These are phyloP conservation scores for Volucella inanis DNA, from an alignment of 2,888 invertebrate species.

Conservation along the genomic window DNA sequence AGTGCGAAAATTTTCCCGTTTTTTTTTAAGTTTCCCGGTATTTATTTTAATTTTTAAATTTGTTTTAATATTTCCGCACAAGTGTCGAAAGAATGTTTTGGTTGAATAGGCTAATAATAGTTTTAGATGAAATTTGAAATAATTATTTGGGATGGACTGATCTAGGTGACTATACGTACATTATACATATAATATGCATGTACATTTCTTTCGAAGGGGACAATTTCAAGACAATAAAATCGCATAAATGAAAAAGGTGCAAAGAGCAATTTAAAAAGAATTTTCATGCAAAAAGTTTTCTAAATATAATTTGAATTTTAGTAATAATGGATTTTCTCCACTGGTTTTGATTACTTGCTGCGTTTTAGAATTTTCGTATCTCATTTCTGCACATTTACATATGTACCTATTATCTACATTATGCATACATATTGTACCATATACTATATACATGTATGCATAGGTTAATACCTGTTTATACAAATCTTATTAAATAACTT, in stretches of 20 bases:
- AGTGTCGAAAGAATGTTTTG: constrained; percentile 38
- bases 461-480: too few relatives aligned
- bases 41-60: constrained; percentile 38
- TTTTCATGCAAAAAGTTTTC: not conserved
- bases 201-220: not conserved
- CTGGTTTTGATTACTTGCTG: too few relatives aligned
- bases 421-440: too few relatives aligned
- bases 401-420: too few relatives aligned
- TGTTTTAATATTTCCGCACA: constrained; percentile 18
- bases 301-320: too few relatives aligned
- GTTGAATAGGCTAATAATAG: constrained; percentile 54
- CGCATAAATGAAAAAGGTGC: not conserved
- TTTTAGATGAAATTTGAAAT: constrained; percentile 47
- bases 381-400: too few relatives aligned
- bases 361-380: too few relatives aligned
- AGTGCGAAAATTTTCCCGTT: constrained; percentile 60
- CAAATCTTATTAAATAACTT: too few relatives aligned
- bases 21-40: constrained; percentile 65
- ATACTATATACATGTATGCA: too few relatives aligned
- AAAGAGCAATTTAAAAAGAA: constrained; percentile 28
- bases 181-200: not conserved
- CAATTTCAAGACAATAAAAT: too few relatives aligned
- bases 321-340: too few relatives aligned
- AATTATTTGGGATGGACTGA: constrained; percentile 37
- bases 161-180: constrained; percentile 33